Evolutionary conservation across 2,797 vertebrate genomes (phyloP), one percentile per base, ranked within the genome.

Genomic region (Pangasius larnaudii): DNA sequence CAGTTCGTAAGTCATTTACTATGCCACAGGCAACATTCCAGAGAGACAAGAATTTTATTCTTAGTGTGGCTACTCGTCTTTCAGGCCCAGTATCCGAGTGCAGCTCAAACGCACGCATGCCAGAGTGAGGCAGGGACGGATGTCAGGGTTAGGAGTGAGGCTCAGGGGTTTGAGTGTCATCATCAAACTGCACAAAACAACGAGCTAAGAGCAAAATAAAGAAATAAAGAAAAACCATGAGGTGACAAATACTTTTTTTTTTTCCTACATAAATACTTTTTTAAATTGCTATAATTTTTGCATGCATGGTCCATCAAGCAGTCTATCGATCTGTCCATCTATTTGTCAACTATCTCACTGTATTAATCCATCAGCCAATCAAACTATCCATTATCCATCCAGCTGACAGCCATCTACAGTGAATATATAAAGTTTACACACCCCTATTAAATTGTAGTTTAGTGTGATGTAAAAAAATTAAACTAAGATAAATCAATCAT

Each of bases 1-100:
- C 88, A 88, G 86, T 93, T 89, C 90, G 90, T 89, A 91, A 92
- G 90, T 92, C 83, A 90, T 89, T 92, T 86, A 90, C 89, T 85
- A 84, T 46, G 85, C 85, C 69, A 53, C 91, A 90, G 89, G 90
- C 88, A 91, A 88, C 91, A 92, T 89, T 92, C 91, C 91, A 91
- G 53, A 87, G 61, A 82, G 80, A 92, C 81, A 82, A 89, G 72
- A 39, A 53, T 77, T 88, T 91, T 93, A 89, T 91, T 92, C 91
- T 74, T 89, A 91, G 90, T 77, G 88, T 30, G 84, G 81, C 71
- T 27, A 91, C 91, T 93, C 91, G 88, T 87, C 87, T 90, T 33
- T 81, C 78, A 80, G 79, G 72, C 82, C 72, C 53, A 24, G 46
- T 87, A 78, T 83, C 58, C 74, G 51, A 77, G 63, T 46, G 49